phyloP scores from a whole-genome alignment of 2,888 invertebrate species.

The Synanthedon vespiformis region DNA sequence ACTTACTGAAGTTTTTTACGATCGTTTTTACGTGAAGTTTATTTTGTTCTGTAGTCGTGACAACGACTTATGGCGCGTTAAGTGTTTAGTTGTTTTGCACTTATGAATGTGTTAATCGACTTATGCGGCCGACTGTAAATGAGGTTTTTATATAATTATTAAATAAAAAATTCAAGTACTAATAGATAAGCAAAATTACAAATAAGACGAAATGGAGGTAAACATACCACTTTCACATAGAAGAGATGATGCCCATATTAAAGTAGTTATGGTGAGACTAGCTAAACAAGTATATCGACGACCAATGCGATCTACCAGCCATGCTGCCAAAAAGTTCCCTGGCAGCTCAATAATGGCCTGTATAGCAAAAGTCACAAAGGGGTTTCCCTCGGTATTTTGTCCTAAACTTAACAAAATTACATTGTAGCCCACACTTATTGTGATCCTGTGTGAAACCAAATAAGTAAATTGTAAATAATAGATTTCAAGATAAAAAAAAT shows the following conservation, averaged over 20 bases:
- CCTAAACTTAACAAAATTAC: constrained; percentile 57
- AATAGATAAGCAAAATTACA: neutral
- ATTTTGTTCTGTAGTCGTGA: too few species aligned
- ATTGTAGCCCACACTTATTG: constrained; percentile 60
- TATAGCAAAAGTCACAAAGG: constrained; percentile 74
- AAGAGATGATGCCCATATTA: constrained; percentile 24
- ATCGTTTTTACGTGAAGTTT: too few species aligned
- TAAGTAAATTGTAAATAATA: too few species aligned
- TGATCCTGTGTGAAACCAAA: constrained; percentile 40
- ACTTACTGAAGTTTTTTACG: too few species aligned
- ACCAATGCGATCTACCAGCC: constrained; percentile 37
- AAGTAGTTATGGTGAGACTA: constrained; percentile 19
- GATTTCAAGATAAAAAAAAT: too few species aligned
- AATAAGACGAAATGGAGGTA: neutral
- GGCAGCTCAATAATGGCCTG: constrained; percentile 75
- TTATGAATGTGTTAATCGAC: too few species aligned
- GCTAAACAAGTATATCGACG: constrained; percentile 28
- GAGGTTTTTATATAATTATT: neutral
- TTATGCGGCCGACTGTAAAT: too few species aligned
- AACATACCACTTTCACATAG: constrained; percentile 21
- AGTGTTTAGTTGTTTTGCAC: too few species aligned
- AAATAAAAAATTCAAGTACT: neutral
- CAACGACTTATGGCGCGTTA: too few species aligned
- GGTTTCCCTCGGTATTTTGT: constrained; percentile 72
- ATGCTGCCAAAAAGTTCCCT: constrained; percentile 70